phyloP scores from a whole-genome alignment of 2,113 vertebrate species.

The Oncorhynchus masou region DNA sequence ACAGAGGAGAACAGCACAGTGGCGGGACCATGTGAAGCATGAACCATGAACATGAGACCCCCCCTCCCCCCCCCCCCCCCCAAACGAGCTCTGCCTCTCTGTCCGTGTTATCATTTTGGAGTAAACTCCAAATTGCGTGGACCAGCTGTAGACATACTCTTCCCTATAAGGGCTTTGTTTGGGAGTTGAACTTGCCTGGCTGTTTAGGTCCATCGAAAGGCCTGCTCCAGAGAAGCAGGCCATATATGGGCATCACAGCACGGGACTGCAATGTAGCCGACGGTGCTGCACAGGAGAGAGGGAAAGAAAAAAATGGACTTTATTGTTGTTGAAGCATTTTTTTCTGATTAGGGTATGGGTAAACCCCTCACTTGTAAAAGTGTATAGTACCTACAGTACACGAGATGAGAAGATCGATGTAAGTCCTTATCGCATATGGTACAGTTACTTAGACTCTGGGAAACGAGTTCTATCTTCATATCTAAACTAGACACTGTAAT shows the following conservation, averaged over 20 bases:
- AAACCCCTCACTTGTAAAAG: not conserved
- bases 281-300: conserved; percentile 1
- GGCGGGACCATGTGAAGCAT: conserved; percentile 36
- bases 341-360: conserved; percentile 13
- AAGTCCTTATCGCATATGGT: not conserved
- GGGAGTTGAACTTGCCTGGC: conserved; percentile 84
- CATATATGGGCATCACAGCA: conserved; percentile 89
- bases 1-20: not conserved
- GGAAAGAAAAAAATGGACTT: conserved; percentile 27
- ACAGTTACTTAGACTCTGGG: conserved; percentile 35
- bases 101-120: conserved; percentile 76
- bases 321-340: conserved; percentile 41
- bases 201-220: conserved; percentile 79
- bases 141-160: conserved; percentile 76
- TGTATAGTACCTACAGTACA: not conserved
- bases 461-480: conserved; percentile 25
- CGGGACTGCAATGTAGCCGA: conserved; percentile 48
- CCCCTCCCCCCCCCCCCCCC: not conserved
- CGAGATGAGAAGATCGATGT: not conserved
- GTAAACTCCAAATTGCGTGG: conserved; percentile 62
- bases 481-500: conserved; percentile 35
- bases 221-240: conserved; percentile 82
- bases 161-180: conserved; percentile 99
- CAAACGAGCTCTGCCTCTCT: conserved; percentile 36
- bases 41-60: conserved; percentile 13